Conservation (phyloP, 2,888 invertebrate species). For the Steinernema scapterisci region DNA sequence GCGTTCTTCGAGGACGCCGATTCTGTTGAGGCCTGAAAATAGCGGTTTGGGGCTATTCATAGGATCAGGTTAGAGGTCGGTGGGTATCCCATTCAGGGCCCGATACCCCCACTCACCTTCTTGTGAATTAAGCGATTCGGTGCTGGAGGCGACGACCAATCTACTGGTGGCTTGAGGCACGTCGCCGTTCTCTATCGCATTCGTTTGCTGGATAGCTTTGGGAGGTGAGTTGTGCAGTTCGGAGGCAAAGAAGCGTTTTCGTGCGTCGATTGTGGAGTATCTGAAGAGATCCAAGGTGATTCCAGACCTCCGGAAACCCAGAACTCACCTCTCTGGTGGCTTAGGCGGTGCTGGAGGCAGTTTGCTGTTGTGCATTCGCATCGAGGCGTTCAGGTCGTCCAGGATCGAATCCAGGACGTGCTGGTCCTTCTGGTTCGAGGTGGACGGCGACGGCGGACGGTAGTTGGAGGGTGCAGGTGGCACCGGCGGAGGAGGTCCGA, state of each 20-base stretch:
- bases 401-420: slow-evolving; percentile 51
- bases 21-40: slow-evolving; percentile 30
- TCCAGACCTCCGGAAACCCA: neutral
- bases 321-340: slow-evolving; percentile 38
- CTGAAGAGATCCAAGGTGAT: neutral
- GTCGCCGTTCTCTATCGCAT: slow-evolving; percentile 26
- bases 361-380: slow-evolving; percentile 26
- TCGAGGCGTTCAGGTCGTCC: slow-evolving; percentile 44
- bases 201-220: slow-evolving; percentile 37
- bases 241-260: slow-evolving; percentile 30
- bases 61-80: too few relatives aligned
- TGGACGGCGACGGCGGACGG: slow-evolving; percentile 29
- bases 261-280: slow-evolving; percentile 27
- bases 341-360: slow-evolving; percentile 33
- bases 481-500: slow-evolving; percentile 37
- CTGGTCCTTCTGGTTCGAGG: slow-evolving; percentile 31
- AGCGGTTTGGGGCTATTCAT: too few relatives aligned
- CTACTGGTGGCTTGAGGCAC: slow-evolving; percentile 27
- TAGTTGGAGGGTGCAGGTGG: slow-evolving; percentile 44
- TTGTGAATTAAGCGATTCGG: slow-evolving; percentile 39
- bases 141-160: slow-evolving; percentile 38
- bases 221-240: slow-evolving; percentile 32
- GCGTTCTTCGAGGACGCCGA: slow-evolving; percentile 47
- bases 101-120: slow-evolving; percentile 21
- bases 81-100: neutral